Conservation (phyloP, 2,888 invertebrate species). For the Pinctada fucata region DNA sequence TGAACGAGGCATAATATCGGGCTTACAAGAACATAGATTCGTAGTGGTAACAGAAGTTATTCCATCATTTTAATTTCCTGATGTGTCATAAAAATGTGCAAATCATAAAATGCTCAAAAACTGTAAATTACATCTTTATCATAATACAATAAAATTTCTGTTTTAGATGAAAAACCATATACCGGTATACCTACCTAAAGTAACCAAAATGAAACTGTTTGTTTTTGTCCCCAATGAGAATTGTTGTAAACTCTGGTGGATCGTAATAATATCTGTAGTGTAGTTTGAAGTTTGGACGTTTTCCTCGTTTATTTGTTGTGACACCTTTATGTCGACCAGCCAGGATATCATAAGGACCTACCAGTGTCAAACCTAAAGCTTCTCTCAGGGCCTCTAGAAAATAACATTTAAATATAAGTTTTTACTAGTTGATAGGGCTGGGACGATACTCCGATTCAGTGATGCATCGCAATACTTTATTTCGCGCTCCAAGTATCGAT, state of each 20-base stretch:
- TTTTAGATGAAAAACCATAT: background rate
- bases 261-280: constrained; percentile 96
- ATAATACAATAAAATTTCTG: background rate
- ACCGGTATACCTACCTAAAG: constrained; percentile 82
- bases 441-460: too few species aligned
- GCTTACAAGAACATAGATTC: too few species aligned
- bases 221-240: constrained; percentile 80
- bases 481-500: too few species aligned
- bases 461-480: too few species aligned
- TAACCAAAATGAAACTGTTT: constrained; percentile 92
- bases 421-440: too few species aligned
- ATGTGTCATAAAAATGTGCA: background rate
- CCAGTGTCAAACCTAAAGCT: constrained; percentile 83
- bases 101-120: background rate
- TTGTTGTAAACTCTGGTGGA: constrained; percentile 92
- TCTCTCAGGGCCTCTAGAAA: constrained; percentile 81
- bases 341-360: constrained; percentile 93
- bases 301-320: constrained; percentile 61
- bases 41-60: too few species aligned
- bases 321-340: constrained; percentile 72
- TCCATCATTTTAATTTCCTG: too few species aligned
- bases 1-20: too few species aligned
- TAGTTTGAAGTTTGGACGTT: constrained; percentile 82
- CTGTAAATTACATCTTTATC: background rate
- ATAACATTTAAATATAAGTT: constrained; percentile 2